Percentiles rank a stretch among this genome's conserved stretches.
These are phyloP conservation scores for Muschampia plurimacula DNA, from an alignment of 2,888 invertebrate genomes.

Conservation along the genomic window DNA sequence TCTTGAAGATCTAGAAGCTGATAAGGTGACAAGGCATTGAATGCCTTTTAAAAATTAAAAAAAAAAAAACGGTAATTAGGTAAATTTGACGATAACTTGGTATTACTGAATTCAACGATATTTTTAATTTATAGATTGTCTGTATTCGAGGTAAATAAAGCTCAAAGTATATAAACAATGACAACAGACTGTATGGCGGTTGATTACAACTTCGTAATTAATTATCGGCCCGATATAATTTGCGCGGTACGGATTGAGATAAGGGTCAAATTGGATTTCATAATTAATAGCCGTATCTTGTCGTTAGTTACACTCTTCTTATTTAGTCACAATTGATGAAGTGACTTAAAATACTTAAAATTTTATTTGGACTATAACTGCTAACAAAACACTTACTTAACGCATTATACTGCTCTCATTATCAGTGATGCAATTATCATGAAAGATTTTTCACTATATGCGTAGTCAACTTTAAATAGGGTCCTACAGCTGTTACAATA, in stretches of 20 bases:
- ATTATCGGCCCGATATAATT: constrained; percentile 25
- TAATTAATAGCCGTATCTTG: constrained; percentile 16
- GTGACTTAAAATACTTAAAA: background rate
- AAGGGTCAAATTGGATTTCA: constrained; percentile 28
- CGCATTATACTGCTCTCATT: background rate
- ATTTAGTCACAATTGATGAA: constrained; percentile 7
- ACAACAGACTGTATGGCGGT: constrained; percentile 21
- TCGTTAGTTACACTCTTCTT: constrained; percentile 7
- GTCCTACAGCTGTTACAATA: background rate
- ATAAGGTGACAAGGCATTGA: too few relatives aligned
- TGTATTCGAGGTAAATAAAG: background rate
- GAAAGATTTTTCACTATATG: background rate
- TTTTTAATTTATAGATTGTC: too few relatives aligned
- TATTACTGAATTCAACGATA: too few relatives aligned
- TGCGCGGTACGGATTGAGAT: constrained; percentile 24
- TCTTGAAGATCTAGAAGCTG: too few relatives aligned
- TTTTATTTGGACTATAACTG: background rate
- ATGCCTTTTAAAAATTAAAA: too few relatives aligned
- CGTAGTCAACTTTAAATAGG: constrained; percentile 14
- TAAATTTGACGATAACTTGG: too few relatives aligned
- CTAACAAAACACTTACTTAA: background rate
- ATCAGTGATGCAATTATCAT: background rate
- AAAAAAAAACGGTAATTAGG: too few relatives aligned
- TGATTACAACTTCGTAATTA: constrained; percentile 28
- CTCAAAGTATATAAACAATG: constrained; percentile 7